A percentile compares a stretch with the other conserved stretches of the same genome.
These are phyloP conservation scores for Sinohyriopsis cumingii DNA, from an alignment of 2,888 invertebrate species.

Conservation along the genomic window DNA sequence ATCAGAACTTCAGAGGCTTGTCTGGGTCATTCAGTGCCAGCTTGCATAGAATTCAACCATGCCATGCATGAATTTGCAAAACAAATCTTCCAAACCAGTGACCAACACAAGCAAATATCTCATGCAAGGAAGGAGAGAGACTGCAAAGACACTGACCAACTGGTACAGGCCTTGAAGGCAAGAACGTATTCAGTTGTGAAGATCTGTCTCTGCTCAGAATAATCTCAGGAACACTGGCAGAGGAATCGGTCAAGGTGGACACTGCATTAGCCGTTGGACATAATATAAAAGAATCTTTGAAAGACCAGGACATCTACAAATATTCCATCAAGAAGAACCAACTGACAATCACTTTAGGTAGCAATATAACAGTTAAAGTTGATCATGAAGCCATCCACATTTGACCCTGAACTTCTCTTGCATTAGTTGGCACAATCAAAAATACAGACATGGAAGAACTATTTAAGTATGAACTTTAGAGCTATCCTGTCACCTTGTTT, in stretches of 20 bases:
- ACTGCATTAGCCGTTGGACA: conserved; percentile 22
- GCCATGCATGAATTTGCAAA: conserved; percentile 23
- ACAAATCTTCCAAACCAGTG: conserved; percentile 8
- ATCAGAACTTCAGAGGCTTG: conserved; percentile 10
- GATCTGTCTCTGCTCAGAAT: conserved; percentile 17
- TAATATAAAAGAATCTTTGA: conserved; percentile 21
- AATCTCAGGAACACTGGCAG: conserved; percentile 1
- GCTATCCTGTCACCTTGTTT: conserved; percentile 4
- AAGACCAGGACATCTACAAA: conserved; percentile 15
- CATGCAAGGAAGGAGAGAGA: conserved; percentile 17
- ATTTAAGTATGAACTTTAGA: conserved; percentile 9
- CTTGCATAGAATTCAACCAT: conserved; percentile 23
- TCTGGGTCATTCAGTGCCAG: conserved; percentile 25
- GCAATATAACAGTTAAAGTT: conserved; percentile 11
- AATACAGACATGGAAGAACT: too few relatives aligned
- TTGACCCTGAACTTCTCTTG: not conserved
- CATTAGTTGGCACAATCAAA: not conserved
- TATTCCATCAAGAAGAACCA: conserved; percentile 16
- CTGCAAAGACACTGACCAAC: conserved; percentile 10
- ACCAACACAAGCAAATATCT: conserved; percentile 25
- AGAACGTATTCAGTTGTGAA: conserved; percentile 8
- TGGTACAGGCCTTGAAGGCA: conserved; percentile 2
- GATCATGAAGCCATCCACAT: conserved; percentile 6
- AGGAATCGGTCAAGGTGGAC: conserved; percentile 14
- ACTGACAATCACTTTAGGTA: conserved; percentile 20